These are phyloP conservation scores for Naja naja DNA, from an alignment of 2,113 vertebrate genomes.

Conservation along the genomic window DNA sequence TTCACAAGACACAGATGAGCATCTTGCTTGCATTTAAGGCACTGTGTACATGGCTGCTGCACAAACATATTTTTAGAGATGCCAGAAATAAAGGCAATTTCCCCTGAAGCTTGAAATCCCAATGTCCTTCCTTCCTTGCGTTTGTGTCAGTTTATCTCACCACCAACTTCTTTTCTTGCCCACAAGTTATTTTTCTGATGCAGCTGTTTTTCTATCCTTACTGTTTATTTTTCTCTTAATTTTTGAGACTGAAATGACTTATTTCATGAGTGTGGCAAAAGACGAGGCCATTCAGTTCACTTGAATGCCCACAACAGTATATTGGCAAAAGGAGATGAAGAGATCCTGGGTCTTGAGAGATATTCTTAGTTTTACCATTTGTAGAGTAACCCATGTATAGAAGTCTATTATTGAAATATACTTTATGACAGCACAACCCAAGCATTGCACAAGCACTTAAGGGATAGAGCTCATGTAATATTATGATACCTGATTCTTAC, in stretches of 20 bases:
- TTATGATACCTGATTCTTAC: not conserved
- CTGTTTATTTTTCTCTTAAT: not conserved
- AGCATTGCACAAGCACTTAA: not conserved
- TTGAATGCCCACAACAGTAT: not conserved
- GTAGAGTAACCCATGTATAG: not conserved
- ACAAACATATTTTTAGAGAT: not conserved
- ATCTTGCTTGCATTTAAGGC: constrained; percentile 46
- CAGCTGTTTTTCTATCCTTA: constrained; percentile 1
- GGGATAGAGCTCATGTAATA: not conserved
- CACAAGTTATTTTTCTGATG: constrained; percentile 21
- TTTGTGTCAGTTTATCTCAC: not conserved
- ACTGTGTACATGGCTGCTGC: not conserved
- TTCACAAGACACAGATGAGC: constrained; percentile 55
- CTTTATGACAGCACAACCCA: not conserved
- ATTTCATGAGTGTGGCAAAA: not conserved
- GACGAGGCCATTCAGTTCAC: not conserved
- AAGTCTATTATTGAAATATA: not conserved
- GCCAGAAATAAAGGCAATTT: constrained; percentile 38
- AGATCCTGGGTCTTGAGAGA: not conserved
- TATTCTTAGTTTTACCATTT: not conserved
- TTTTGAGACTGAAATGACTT: not conserved
- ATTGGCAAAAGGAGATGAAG: not conserved
- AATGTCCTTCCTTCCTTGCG: accelerated
- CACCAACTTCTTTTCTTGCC: not conserved
- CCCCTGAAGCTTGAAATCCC: not conserved